Evolutionary conservation across 2,113 vertebrate genomes (phyloP).

Genomic region (Trogon melanurus): DNA sequence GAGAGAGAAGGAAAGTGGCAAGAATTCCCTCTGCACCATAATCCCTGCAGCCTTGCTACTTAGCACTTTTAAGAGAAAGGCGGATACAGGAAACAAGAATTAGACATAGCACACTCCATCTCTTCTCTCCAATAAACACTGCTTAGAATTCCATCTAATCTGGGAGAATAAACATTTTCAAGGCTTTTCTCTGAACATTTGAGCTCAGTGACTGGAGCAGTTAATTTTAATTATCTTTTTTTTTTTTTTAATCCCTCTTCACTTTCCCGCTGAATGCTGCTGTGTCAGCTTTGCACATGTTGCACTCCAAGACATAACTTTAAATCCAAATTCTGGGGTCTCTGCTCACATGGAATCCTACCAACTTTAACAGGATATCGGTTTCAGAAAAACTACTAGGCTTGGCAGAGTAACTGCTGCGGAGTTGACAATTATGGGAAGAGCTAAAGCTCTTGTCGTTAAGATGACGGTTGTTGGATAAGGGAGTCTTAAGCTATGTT

Average conservation of each 20-base stretch:
- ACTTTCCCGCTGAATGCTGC: neutral
- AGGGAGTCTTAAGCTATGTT: neutral
- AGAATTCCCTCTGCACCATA: conserved; percentile 53
- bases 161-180: conserved; percentile 46
- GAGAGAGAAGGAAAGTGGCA: conserved; percentile 59
- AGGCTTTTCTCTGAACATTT: conserved; percentile 1
- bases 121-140: conserved; percentile 39
- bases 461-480: neutral
- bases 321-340: neutral
- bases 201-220: neutral
- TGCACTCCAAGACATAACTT: neutral
- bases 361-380: neutral
- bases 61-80: conserved; percentile 35
- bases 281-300: neutral
- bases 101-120: conserved; percentile 39
- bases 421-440: neutral
- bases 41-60: conserved; percentile 47
- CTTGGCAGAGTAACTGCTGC: neutral
- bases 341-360: neutral
- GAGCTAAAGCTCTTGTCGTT: neutral
- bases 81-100: conserved; percentile 33
- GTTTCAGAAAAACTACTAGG: neutral
- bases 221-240: neutral
- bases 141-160: conserved; percentile 19
- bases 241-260: neutral